phyloP scores from a whole-genome alignment of 1,140 invertebrate genomes.

The Phenacoccus solenopsis region DNA sequence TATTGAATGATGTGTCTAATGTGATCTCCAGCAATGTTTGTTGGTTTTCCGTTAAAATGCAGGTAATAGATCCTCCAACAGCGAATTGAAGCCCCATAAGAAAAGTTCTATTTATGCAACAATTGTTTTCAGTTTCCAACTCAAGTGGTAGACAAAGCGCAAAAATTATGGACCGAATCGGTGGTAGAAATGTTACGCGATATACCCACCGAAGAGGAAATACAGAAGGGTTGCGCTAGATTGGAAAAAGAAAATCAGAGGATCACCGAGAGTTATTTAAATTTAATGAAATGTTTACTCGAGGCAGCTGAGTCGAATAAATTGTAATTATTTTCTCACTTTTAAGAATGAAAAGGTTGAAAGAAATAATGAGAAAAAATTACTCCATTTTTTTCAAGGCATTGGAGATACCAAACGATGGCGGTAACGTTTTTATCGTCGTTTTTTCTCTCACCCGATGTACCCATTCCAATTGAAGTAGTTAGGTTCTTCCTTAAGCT shows the following conservation, averaged over 20 bases:
- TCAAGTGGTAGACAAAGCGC: not conserved
- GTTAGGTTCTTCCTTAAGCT: constrained; percentile 53
- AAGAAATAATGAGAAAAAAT: no score
- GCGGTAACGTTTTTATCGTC: constrained; percentile 55
- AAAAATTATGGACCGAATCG: not conserved
- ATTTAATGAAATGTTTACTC: constrained; percentile 47
- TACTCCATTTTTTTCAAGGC: constrained; percentile 38
- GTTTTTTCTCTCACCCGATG: constrained; percentile 57
- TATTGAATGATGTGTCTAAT: constrained; percentile 50
- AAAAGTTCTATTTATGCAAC: no score
- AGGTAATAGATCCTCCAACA: constrained; percentile 19
- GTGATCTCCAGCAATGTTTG: constrained; percentile 39
- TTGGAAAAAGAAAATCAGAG: constrained; percentile 35
- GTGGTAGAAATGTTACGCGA: constrained; percentile 4
- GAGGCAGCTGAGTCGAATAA: constrained; percentile 48
- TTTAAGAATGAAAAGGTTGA: no score
- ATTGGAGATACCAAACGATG: constrained; percentile 68
- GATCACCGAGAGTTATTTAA: constrained; percentile 44
- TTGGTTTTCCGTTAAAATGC: constrained; percentile 41
- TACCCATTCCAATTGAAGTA: constrained; percentile 44
- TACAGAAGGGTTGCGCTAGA: constrained; percentile 34
- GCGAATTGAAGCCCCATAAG: no score
- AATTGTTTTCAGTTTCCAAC: not conserved
- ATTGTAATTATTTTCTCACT: constrained; percentile 36
- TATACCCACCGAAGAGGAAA: constrained; percentile 31